A percentile compares a stretch with the other conserved stretches of the same genome.
Evolutionary conservation across 1,140 invertebrate species (phyloP).

Genomic region (Lucilia sericata): DNA sequence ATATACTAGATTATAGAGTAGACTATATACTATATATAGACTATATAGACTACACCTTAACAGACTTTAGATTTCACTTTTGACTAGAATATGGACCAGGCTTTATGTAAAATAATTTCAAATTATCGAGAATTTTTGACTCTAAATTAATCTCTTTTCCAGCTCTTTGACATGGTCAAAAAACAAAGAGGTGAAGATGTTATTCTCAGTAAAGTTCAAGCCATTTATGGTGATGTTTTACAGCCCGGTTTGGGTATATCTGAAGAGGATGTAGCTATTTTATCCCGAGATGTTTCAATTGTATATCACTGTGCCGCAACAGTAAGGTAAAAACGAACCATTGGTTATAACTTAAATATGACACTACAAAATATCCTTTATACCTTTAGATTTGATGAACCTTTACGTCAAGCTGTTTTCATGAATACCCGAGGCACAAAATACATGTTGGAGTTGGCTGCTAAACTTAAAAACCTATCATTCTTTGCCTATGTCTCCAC

Average conservation of each 20-base stretch:
- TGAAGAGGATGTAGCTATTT: constrained; percentile 74
- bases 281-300: constrained; percentile 81
- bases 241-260: constrained; percentile 80
- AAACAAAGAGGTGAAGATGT: constrained; percentile 70
- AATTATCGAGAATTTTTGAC: no score
- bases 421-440: constrained; percentile 83
- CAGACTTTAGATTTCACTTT: no score
- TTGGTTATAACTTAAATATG: background rate
- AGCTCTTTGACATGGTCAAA: constrained; percentile 84
- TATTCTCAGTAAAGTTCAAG: constrained; percentile 76
- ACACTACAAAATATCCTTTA: background rate
- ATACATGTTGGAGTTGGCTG: constrained; percentile 79
- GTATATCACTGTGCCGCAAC: constrained; percentile 95
- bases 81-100: no score
- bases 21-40: no score
- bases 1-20: no score
- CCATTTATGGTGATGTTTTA: constrained; percentile 84
- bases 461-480: constrained; percentile 79
- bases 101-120: no score
- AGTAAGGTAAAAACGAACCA: constrained; percentile 68
- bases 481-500: constrained; percentile 75
- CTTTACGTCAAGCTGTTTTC: constrained; percentile 78
- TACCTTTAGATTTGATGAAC: constrained; percentile 75
- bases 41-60: no score
- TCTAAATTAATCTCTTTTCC: constrained; percentile 45